phyloP scores from a whole-genome alignment of 2,888 invertebrate species.

The Cactoblastis cactorum region DNA sequence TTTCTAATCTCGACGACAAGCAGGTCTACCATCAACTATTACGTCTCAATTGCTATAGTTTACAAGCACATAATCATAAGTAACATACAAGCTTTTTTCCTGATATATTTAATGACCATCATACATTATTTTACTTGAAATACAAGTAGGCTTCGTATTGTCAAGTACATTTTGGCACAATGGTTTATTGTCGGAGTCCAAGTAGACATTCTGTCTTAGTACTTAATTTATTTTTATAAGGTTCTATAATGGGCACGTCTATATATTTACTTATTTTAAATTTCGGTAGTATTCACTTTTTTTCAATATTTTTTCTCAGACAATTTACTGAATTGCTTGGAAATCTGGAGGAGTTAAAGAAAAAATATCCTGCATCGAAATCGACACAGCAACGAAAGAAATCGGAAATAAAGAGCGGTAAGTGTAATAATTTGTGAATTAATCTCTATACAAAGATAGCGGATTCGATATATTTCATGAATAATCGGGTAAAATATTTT shows the following conservation, averaged over 20 bases:
- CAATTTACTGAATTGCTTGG: conserved; percentile 92
- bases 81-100: no score
- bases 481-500: no score
- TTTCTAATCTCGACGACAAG: no score
- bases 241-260: background rate
- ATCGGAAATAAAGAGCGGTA: conserved; percentile 64
- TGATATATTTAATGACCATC: no score
- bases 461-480: no score
- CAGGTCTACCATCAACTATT: no score
- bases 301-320: conserved; percentile 47
- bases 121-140: background rate
- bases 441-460: no score
- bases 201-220: background rate
- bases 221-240: background rate
- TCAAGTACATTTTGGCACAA: background rate
- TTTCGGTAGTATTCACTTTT: background rate
- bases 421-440: no score
- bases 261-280: background rate
- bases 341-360: conserved; percentile 83
- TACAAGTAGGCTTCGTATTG: background rate
- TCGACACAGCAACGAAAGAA: conserved; percentile 55
- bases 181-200: background rate
- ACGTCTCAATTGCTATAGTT: no score
- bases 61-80: no score
- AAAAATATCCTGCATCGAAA: conserved; percentile 54